Base-by-base conservation (phyloP, 2,113 vertebrate genomes). In the Apteryx owenii region DNA sequence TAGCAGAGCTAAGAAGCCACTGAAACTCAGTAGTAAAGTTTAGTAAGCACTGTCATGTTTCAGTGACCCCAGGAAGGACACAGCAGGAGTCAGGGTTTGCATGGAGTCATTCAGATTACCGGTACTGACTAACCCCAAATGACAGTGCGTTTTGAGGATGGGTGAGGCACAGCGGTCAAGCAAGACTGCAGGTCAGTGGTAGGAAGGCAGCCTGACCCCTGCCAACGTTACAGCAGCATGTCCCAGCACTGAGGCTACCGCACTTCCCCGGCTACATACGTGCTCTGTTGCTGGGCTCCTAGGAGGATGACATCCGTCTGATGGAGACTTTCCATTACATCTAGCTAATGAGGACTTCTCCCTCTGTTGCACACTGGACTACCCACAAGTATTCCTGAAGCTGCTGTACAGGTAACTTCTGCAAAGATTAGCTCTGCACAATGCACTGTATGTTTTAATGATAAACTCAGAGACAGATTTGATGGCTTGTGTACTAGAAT, bases 241-340 rank as follows among this genome's bases (percentile, higher is more conserved):
- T n/a, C 1, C 1, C 54, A 38, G 38, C 1, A 1, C 40, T 36
- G 29, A 16, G 42, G 48, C 65, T 71, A 42, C 31, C 58, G 42
- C 50, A 20, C 1, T 40, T 33, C 53, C 66, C 68, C 36, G 28
- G 20, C 12, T 42, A 33, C 1, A 0, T 26, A 31, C 0, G 0
- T 73, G 68, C 42, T 31, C 7, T 12, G 54, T 17, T 1, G 2
- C 68, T 58, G 10, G 1, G 1, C 20, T 44, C 5, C 26, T 29
- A 18, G 1, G 0, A 26, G 15, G 8, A n/a, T 29, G 29, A 65
- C 19, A 6, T 29, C 54, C 46, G 36, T 19, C 76, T 66, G 51
- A 46, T 28, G 13, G 18, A 48, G 15, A 48, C 44, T 58, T 44
- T 21, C 51, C 64, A 48, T 64, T 50, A 70, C 7, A 48, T 48